A percentile compares a stretch with the other conserved stretches of the same genome.
Evolutionary conservation across 2,113 vertebrate genomes (phyloP).

Genomic region (Puffinus mauretanicus): DNA sequence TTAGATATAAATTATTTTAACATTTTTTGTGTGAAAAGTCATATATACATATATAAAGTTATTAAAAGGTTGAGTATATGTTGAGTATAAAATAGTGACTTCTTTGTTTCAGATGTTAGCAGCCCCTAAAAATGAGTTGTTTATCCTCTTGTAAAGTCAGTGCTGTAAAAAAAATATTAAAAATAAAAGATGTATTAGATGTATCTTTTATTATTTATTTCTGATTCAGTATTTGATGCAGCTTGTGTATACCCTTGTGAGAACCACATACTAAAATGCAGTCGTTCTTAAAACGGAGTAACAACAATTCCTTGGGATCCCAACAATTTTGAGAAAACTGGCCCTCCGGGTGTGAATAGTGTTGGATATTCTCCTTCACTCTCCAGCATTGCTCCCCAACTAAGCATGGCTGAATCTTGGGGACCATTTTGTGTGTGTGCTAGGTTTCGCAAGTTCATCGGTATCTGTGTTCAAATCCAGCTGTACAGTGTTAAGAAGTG

Average conservation of each 20-base stretch:
- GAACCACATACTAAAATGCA: neutral
- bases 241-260: slow-evolving; percentile 27
- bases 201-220: slow-evolving; percentile 71
- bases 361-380: neutral
- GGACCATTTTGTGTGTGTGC: slow-evolving; percentile 18
- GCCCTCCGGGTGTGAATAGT: neutral
- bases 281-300: neutral
- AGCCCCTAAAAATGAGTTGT: slow-evolving; percentile 48
- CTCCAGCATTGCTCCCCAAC: neutral
- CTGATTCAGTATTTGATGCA: slow-evolving; percentile 44
- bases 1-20: slow-evolving; percentile 67
- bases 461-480: neutral
- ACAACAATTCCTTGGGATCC: slow-evolving; percentile 6
- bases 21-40: slow-evolving; percentile 53
- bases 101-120: slow-evolving; percentile 55
- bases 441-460: neutral
- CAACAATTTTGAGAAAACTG: neutral
- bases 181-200: slow-evolving; percentile 62
- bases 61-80: slow-evolving; percentile 57
- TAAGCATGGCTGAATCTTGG: neutral
- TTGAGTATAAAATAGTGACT: slow-evolving; percentile 62
- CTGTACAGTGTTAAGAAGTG: neutral
- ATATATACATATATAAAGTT: slow-evolving; percentile 62
- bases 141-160: slow-evolving; percentile 61
- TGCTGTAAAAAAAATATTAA: slow-evolving; percentile 51